Evolutionary conservation across 2,797 vertebrate genomes (phyloP).

Genomic region (Acrossocheilus wenchowensis): DNA sequence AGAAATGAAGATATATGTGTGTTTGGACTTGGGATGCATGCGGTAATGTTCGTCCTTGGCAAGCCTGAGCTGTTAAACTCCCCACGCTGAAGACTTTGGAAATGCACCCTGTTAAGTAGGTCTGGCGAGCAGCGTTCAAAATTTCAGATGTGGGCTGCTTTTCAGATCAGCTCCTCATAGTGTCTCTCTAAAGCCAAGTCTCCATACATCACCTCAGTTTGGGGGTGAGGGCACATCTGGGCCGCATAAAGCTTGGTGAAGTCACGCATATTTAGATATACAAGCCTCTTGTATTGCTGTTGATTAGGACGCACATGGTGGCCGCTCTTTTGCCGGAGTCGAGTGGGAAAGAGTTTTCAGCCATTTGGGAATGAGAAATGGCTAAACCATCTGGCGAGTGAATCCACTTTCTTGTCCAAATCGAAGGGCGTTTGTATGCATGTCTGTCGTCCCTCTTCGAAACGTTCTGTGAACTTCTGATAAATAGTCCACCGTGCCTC

Average conservation of each 20-base stretch:
- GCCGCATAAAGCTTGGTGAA: constrained; percentile 72
- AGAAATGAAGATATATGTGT: constrained; percentile 22
- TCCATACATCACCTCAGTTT: constrained; percentile 77
- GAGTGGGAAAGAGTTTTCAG: constrained; percentile 57
- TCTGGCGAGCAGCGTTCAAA: constrained; percentile 70
- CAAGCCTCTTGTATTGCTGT: constrained; percentile 67
- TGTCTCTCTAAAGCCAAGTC: constrained; percentile 70
- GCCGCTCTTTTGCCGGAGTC: constrained; percentile 50
- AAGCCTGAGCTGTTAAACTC: constrained; percentile 14
- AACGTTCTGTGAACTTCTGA: constrained; percentile 20
- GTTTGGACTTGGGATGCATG: constrained; percentile 19
- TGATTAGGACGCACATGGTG: constrained; percentile 68
- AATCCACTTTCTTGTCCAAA: constrained; percentile 64
- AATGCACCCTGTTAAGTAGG: constrained; percentile 70
- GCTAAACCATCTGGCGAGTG: constrained; percentile 68
- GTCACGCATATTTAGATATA: constrained; percentile 75
- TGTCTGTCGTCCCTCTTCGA: constrained; percentile 38
- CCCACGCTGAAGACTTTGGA: constrained; percentile 61
- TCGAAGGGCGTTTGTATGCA: constrained; percentile 57
- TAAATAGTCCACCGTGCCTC: constrained; percentile 13
- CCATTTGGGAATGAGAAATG: constrained; percentile 70
- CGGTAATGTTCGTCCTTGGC: constrained; percentile 30
- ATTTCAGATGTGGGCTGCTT: constrained; percentile 76
- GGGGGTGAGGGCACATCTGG: constrained; percentile 73
- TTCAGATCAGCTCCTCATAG: constrained; percentile 75